Percentiles rank a stretch among this genome's conserved stretches.
Evolutionary conservation across 2,888 invertebrate genomes (phyloP).

Genomic region (Nephrotoma guestfalica): DNA sequence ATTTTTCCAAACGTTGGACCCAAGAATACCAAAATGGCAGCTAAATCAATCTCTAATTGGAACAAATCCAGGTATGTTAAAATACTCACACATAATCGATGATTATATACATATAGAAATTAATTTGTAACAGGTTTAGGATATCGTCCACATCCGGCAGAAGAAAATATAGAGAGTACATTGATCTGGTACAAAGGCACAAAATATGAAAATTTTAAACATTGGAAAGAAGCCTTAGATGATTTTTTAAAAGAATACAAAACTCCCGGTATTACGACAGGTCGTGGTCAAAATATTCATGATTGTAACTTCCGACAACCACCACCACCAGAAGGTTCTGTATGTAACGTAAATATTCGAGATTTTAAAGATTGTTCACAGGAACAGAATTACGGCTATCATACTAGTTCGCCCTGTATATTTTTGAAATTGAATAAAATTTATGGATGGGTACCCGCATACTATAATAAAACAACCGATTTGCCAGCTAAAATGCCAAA

Average conservation of each 20-base stretch:
- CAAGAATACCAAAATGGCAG: slow-evolving; percentile 81
- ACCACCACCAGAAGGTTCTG: slow-evolving; percentile 49
- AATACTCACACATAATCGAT: background rate
- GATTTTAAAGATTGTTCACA: slow-evolving; percentile 67
- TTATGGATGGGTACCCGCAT: slow-evolving; percentile 76
- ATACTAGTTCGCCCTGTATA: slow-evolving; percentile 84
- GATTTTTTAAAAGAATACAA: slow-evolving; percentile 63
- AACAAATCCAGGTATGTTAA: slow-evolving; percentile 61
- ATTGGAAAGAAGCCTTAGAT: slow-evolving; percentile 64
- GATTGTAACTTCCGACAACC: slow-evolving; percentile 60
- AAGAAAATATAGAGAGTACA: slow-evolving; percentile 79
- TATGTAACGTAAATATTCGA: slow-evolving; percentile 76
- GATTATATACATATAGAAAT: background rate
- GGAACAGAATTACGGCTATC: slow-evolving; percentile 77
- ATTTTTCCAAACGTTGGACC: slow-evolving; percentile 81
- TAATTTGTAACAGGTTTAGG: slow-evolving; percentile 47
- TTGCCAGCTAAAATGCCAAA: slow-evolving; percentile 64
- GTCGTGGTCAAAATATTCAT: slow-evolving; percentile 58
- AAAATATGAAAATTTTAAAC: slow-evolving; percentile 55
- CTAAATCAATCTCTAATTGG: slow-evolving; percentile 78
- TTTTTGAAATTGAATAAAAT: slow-evolving; percentile 94
- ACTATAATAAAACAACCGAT: slow-evolving; percentile 53
- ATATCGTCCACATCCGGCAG: slow-evolving; percentile 82
- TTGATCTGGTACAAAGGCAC: slow-evolving; percentile 89
- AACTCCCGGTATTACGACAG: slow-evolving; percentile 53